These are phyloP conservation scores for Thalassarche chlororhynchos DNA, from an alignment of 2,113 vertebrate species.

Conservation along the genomic window DNA sequence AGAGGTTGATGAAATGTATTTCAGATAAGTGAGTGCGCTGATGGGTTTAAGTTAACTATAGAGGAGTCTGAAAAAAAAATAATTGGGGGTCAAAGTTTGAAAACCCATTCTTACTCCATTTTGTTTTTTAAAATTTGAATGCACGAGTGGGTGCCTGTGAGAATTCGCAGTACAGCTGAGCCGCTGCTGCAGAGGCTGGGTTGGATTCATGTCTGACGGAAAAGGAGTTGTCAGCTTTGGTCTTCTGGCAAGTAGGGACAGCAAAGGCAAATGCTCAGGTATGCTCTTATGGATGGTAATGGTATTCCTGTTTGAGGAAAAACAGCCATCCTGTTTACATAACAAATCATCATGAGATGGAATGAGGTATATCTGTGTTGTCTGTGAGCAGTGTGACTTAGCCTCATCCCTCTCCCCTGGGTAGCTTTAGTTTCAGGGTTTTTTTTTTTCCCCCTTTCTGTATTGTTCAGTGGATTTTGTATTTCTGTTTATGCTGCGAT, in stretches of 20 bases:
- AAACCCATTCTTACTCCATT: neutral
- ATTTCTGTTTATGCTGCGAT: neutral
- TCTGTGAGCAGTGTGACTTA: neutral
- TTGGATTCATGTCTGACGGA: neutral
- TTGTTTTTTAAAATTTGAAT: neutral
- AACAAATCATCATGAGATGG: neutral
- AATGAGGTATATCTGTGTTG: neutral
- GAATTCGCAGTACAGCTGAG: neutral
- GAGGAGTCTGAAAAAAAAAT: neutral
- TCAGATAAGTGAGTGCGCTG: neutral
- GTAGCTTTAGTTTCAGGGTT: neutral
- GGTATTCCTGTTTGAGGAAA: neutral
- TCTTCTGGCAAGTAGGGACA: neutral
- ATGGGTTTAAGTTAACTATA: neutral
- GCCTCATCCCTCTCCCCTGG: neutral
- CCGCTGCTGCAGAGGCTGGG: neutral
- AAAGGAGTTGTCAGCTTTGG: neutral
- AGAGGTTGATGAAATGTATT: neutral
- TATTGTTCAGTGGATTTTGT: neutral
- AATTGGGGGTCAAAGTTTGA: neutral
- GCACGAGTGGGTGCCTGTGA: rapidly evolving
- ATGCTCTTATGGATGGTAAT: neutral
- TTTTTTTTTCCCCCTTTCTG: neutral
- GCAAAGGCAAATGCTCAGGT: neutral
- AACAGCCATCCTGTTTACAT: neutral